Percentiles rank a stretch among this genome's conserved stretches.
These are phyloP conservation scores for Actinernus sp. DNA, from an alignment of 92 coral and sea anemone species.

Conservation along the genomic window DNA sequence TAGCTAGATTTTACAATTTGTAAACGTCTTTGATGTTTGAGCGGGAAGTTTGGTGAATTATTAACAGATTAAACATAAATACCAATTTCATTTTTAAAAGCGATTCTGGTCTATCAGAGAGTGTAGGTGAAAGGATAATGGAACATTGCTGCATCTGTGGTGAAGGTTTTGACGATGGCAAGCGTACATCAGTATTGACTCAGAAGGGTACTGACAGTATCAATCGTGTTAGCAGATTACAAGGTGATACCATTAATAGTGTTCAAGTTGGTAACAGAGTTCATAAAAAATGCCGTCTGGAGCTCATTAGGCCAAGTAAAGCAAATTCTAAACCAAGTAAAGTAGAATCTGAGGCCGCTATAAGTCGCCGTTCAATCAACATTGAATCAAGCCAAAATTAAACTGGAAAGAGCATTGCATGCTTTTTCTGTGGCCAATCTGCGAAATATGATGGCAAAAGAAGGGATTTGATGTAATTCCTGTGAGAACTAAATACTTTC, in stretches of 20 bases:
- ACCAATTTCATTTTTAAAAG: too few relatives aligned
- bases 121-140: background rate
- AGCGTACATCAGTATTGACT: background rate
- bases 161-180: too few relatives aligned
- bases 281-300: conserved; percentile 19
- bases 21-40: too few relatives aligned
- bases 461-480: conserved; percentile 12
- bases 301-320: conserved; percentile 9
- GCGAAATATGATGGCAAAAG: conserved; percentile 23
- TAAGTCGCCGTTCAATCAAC: conserved; percentile 16
- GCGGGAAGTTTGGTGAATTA: too few relatives aligned
- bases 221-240: too few relatives aligned
- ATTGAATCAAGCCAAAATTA: background rate
- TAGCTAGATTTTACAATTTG: too few relatives aligned
- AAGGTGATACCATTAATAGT: too few relatives aligned
- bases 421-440: conserved; percentile 30
- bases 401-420: conserved; percentile 23
- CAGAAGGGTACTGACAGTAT: conserved; percentile 2
- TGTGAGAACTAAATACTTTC: conserved; percentile 26
- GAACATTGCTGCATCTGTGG: too few relatives aligned
- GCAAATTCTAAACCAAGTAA: background rate
- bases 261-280: conserved; percentile 5
- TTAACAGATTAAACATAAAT: too few relatives aligned
- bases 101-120: too few relatives aligned
- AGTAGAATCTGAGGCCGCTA: background rate